These are phyloP conservation scores for Hucho hucho DNA, from an alignment of 2,113 vertebrate species.

Conservation along the genomic window DNA sequence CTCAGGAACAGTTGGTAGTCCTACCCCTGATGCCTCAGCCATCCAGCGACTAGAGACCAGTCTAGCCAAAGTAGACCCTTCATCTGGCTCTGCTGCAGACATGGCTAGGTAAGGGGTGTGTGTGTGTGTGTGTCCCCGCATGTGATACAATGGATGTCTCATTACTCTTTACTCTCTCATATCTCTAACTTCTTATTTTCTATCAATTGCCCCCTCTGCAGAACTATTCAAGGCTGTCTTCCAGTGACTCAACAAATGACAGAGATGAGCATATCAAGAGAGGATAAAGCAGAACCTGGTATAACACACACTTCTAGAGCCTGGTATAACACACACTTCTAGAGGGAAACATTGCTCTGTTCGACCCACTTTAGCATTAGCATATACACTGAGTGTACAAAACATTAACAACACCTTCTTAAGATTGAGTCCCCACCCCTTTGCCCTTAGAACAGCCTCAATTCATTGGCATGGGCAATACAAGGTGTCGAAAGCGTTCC, in stretches of 20 bases:
- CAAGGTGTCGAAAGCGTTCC: too few relatives aligned
- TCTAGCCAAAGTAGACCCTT: constrained; percentile 89
- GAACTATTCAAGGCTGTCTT: constrained; percentile 90
- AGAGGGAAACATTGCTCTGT: constrained; percentile 27
- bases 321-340: constrained; percentile 77
- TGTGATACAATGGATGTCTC: neutral
- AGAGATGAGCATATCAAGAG: constrained; percentile 98
- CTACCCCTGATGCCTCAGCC: constrained; percentile 87
- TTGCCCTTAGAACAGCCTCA: too few relatives aligned
- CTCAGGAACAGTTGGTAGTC: constrained; percentile 83
- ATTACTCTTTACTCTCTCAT: neutral
- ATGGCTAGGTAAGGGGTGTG: constrained; percentile 66
- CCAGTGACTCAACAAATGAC: constrained; percentile 99
- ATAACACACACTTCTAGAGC: constrained; percentile 54
- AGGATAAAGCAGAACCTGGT: constrained; percentile 93
- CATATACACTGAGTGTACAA: too few relatives aligned
- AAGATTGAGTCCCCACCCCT: too few relatives aligned
- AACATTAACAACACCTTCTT: too few relatives aligned
- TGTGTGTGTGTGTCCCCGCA: neutral
- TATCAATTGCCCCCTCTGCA: constrained; percentile 51
- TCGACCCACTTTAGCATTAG: constrained; percentile 19
- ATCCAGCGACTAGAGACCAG: constrained; percentile 92
- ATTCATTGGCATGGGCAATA: too few relatives aligned
- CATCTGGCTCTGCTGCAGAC: constrained; percentile 83
- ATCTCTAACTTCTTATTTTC: neutral